These are phyloP conservation scores for Mus caroli DNA, from an alignment of 2,797 vertebrate species.

Conservation along the genomic window DNA sequence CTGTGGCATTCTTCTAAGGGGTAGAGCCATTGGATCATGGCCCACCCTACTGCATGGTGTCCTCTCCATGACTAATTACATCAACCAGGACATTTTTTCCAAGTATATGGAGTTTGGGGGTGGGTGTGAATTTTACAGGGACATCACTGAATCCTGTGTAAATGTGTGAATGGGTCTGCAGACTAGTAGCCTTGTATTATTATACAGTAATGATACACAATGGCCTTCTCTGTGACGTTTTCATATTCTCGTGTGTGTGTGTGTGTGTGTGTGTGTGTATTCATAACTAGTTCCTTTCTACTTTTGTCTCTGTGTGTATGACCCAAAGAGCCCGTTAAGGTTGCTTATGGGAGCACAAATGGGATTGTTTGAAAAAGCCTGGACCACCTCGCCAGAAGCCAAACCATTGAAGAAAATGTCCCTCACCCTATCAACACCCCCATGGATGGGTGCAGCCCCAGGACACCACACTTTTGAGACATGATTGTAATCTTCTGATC, in stretches of 20 bases:
- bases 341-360: neutral
- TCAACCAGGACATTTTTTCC: neutral
- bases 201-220: neutral
- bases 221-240: neutral
- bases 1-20: neutral
- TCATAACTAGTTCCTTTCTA: neutral
- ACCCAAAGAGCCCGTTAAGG: neutral
- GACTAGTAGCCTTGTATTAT: neutral
- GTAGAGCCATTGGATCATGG: rapidly evolving
- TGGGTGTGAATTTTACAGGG: neutral
- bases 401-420: neutral
- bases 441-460: neutral
- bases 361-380: neutral
- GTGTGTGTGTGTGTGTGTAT: neutral
- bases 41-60: rapidly evolving
- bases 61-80: rapidly evolving
- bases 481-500: neutral
- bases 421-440: neutral
- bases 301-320: too few species aligned
- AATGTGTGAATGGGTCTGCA: neutral
- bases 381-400: neutral
- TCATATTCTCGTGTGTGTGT: neutral
- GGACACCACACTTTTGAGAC: neutral
- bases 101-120: neutral
- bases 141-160: neutral